phyloP scores from a whole-genome alignment of 2,113 vertebrate species.

The Haplochromis vanheusdeni region DNA sequence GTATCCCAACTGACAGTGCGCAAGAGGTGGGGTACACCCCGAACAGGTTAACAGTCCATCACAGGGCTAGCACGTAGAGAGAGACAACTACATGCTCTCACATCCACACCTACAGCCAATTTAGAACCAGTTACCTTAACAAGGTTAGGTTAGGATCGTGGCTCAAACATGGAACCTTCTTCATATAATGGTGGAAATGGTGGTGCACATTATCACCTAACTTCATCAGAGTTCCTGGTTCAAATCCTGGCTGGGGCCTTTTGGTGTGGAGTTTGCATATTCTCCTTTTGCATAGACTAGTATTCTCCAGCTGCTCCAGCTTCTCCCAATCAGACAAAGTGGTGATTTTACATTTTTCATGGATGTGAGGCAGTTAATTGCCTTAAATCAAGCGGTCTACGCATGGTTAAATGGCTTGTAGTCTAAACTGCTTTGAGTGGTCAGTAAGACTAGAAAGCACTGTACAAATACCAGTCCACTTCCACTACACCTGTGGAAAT shows the following conservation, averaged over 20 bases:
- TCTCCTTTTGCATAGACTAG: neutral
- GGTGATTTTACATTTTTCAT: neutral
- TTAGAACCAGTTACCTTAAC: neutral
- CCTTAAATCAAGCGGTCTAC: rapidly evolving
- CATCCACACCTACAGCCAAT: neutral
- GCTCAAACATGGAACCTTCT: neutral
- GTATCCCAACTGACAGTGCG: neutral
- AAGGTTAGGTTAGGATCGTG: neutral
- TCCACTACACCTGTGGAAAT: neutral
- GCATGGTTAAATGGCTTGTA: neutral
- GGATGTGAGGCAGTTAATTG: neutral
- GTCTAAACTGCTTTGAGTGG: neutral
- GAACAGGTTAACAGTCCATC: neutral
- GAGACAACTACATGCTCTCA: neutral
- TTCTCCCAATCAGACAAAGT: neutral
- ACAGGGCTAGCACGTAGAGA: neutral
- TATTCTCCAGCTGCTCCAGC: neutral
- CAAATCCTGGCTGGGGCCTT: neutral
- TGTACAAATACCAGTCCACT: neutral
- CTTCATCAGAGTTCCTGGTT: neutral
- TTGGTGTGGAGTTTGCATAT: neutral
- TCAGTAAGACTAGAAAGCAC: neutral
- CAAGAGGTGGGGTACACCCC: neutral
- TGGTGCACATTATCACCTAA: neutral
- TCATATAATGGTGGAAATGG: rapidly evolving